Evolutionary conservation across 1,140 invertebrate species (phyloP), one percentile per base, ranked within the genome.

Genomic region (Drosophila oshimai): DNA sequence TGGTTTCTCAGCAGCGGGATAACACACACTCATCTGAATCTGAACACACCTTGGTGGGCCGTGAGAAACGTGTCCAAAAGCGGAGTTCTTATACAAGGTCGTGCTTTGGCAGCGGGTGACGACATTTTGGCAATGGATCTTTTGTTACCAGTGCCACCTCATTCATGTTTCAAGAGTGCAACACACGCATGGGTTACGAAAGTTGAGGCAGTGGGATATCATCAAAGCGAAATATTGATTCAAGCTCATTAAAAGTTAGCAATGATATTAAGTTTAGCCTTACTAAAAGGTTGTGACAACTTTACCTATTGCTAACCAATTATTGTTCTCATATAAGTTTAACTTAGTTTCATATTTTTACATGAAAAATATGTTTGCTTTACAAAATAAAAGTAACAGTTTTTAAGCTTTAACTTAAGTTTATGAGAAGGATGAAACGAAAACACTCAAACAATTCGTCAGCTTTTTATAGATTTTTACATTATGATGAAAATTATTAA

Each of bases 1-100:
- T 75, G 75, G 69, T 73, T 87, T 87, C 81, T 74, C 81, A 87
- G 64, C 81, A 87, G 81, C 81, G 81, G 81, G 81, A 87, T 46
- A 58, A 65, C 37, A 28, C 29, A 24, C 49, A 9, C 20, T 22
- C 29, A 26, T 33, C n/a, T n/a, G n/a, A n/a, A 60, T 47, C 7
- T 39, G 10, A 13, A 47, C 44, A 47, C 45, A 31, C 55, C 55
- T 60, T 60, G 18, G 26, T 39, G 58, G 37, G 45, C 74, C 81
- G 81, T 87, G 81, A 87, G 83, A 87, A 87, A 51, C 57, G 26
- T 51, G 41, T 29, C 58, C 57, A 44, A 15, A 41, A 13, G 26
- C 15, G 4, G 37, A 29, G n/a, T 29, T 6, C 45, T 17, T 12
- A 7, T 17, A 20, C 36, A 12, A 44, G 36, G 53, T 10, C 13